phyloP scores from a whole-genome alignment of 1,140 invertebrate species.

The Cyclina sinensis region DNA sequence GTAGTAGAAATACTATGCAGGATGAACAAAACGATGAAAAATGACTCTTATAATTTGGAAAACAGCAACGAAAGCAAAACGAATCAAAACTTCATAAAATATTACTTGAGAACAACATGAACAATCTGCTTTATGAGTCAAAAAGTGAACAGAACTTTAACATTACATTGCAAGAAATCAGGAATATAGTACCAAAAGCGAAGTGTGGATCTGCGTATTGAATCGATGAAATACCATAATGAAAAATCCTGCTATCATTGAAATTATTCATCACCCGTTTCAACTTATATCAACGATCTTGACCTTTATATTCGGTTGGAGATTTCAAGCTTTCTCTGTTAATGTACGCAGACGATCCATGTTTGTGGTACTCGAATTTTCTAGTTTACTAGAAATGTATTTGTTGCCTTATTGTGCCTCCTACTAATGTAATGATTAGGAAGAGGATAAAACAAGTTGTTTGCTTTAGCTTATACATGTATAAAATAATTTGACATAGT shows the following conservation, averaged over 20 bases:
- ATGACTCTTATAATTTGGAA: conserved; percentile 46
- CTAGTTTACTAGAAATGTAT: no score
- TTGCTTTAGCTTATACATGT: no score
- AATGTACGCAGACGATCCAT: no score
- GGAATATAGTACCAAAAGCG: background rate
- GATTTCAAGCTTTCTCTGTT: no score
- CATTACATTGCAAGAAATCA: conserved; percentile 34
- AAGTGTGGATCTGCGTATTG: conserved; percentile 19
- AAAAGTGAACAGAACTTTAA: conserved; percentile 22
- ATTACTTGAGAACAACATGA: conserved; percentile 44
- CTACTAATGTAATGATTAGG: no score
- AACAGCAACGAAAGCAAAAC: conserved; percentile 21
- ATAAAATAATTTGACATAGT: no score
- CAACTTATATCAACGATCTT: no score
- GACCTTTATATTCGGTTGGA: no score
- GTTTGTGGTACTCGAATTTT: no score
- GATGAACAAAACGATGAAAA: conserved; percentile 23
- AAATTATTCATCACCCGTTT: background rate
- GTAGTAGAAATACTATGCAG: conserved; percentile 17
- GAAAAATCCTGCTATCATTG: background rate
- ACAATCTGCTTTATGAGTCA: conserved; percentile 21
- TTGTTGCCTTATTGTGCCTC: no score
- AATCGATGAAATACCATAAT: conserved; percentile 47
- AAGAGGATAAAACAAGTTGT: no score
- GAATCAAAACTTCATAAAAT: conserved; percentile 24